Base-by-base conservation (phyloP, 1,140 invertebrate genomes). In the Drosophila malerkotliana region DNA sequence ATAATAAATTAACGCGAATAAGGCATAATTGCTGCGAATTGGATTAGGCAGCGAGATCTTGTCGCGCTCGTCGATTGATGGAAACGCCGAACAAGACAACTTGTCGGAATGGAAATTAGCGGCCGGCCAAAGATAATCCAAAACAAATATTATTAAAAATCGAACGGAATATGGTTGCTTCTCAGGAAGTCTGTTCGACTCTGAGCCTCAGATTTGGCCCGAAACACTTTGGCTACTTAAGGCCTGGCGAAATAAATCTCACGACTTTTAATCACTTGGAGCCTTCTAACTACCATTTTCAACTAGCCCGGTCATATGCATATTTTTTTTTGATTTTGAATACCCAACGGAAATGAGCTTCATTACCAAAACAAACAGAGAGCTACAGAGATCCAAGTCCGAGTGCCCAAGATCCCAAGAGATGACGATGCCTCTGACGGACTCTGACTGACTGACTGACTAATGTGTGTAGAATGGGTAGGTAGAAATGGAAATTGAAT, bases 281-380 rank as follows among this genome's bases (percentile, higher is more conserved):
- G 10, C 7, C 49, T 68, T 21, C 51, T 54, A 76, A 80, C 60
- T 57, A 79, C 24, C 26, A 59, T 39, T 68, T 75, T 69, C 74
- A 72, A 51, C 60, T 78, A 71, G 49, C 37, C 48, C 34, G 30
- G 59, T 32, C 59, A 59, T 81, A 78, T 81, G 79, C 67, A 82
- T 82, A 82, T 83, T 83, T 80, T 8, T 8, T 32, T 37, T 37
- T 10, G 34, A 37, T 37, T 37, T 48, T 48, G 64, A 68, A 68
- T 81, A 61, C 47, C 55, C 74, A 90, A 79, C 89, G 89, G 89
- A 91, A 91, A 91, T 91, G 84, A 82, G 79, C 84, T 83, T 91
- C 88, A 91, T 91, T 90, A 91, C 89, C 78, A 91, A 91, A 91
- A 91, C 89, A 91, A 91, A 91, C 83, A 88, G 79, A 82, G 69